Evolutionary conservation across 2,888 invertebrate species (phyloP), one percentile per base, ranked within the genome.

Genomic region (Standfussiana lucernea): DNA sequence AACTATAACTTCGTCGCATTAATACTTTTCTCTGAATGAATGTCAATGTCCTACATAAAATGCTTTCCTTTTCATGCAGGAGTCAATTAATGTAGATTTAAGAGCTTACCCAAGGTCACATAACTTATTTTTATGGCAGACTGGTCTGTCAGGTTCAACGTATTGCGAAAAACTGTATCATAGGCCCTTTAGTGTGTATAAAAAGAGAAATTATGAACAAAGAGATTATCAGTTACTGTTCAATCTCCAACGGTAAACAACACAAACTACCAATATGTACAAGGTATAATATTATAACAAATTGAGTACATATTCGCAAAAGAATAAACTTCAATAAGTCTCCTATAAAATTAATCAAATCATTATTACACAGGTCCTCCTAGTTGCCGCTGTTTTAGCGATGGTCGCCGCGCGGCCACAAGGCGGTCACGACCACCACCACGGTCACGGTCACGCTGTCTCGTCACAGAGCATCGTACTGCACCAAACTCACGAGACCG

Each of bases 381-480:
- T 82, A n/a, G 21, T 81, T 15, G 40, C 75, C 21, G 76, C 89
- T 45, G 37, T 89, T 5, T 15, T 88, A 21, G 79, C 80, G 3
- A 62, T 80, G 1, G 85, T 40, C 7, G 66, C 75, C 28, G 87
- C 86, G 0, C 80, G 79, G 24, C 86, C 88, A 1, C 88, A 88
- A 78, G 69, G 72, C 2, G 75, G 82, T 47, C 78, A 86, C 11
- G 85, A 67, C 42, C 61, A 90, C 67, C 83, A 90, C 28, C 90
- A 91, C 35, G 90, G 90, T 37, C 89, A 91, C 73, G 90, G 85
- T 32, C 91, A 91, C 71, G 92, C 91, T 42, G 89, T 90, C 86
- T 93, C 93, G 8, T 91, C 93, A 11, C 93, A 93, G 76, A 92
- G 90, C 80, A 90, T 93, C 65, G 87, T 88, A 35, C 87, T 91